Conservation (phyloP, 2,888 invertebrate species). For the Polydrusus cervinus region DNA sequence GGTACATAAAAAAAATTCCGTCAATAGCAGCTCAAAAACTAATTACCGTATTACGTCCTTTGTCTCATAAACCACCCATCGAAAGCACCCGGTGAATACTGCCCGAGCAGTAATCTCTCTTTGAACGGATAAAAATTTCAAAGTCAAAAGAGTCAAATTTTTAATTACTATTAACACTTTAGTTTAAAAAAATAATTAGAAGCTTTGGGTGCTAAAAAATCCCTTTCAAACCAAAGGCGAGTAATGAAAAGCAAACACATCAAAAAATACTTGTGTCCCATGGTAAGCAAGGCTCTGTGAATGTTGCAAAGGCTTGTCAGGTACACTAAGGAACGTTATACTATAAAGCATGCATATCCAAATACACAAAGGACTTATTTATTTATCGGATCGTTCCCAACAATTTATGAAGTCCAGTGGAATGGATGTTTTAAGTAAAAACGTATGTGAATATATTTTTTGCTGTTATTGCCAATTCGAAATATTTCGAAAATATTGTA, state of each 20-base stretch:
- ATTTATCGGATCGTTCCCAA: too few relatives aligned
- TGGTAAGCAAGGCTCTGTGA: background rate
- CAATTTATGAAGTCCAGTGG: too few relatives aligned
- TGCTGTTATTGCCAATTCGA: too few relatives aligned
- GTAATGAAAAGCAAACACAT: constrained; percentile 13
- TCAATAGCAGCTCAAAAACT: constrained; percentile 8
- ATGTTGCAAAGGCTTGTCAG: constrained; percentile 11
- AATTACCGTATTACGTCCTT: constrained; percentile 26
- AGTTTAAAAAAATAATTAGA: constrained; percentile 35
- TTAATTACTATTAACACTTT: constrained; percentile 16
- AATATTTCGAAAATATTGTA: too few relatives aligned
- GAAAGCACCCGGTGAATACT: constrained; percentile 16
- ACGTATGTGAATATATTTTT: too few relatives aligned
- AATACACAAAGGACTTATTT: background rate
- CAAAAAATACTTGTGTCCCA: background rate
- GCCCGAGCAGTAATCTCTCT: background rate
- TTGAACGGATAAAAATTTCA: background rate
- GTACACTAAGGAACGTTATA: constrained; percentile 1
- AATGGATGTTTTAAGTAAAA: too few relatives aligned
- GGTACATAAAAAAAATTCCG: constrained; percentile 11
- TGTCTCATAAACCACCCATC: constrained; percentile 26
- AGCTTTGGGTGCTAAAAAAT: constrained; percentile 12
- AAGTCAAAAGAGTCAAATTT: constrained; percentile 17
- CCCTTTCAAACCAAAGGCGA: constrained; percentile 6
- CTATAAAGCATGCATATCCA: constrained; percentile 8